Evolutionary conservation across 2,888 invertebrate genomes (phyloP).

Genomic region (Agrotis puta): DNA sequence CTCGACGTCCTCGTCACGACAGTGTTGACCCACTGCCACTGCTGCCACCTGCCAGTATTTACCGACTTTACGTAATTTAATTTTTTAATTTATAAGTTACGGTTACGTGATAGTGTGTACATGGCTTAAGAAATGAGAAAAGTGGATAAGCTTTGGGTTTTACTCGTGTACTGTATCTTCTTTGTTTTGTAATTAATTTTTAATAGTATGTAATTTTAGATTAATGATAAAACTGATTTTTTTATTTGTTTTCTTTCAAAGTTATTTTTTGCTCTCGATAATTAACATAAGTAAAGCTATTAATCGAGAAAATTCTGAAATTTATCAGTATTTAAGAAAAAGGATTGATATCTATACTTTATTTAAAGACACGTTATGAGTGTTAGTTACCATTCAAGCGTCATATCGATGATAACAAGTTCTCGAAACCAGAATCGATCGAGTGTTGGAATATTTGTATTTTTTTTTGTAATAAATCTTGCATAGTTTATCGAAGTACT

Average conservation of each 20-base stretch:
- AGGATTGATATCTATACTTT: neutral
- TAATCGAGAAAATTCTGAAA: neutral
- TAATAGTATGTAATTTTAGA: constrained; percentile 15
- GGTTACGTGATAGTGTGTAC: constrained; percentile 62
- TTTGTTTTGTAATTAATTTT: constrained; percentile 34
- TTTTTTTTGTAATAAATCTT: constrained; percentile 12
- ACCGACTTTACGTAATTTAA: constrained; percentile 72
- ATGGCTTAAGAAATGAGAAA: constrained; percentile 65
- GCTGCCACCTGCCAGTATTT: constrained; percentile 64
- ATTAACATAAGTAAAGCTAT: too few relatives aligned
- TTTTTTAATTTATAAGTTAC: constrained; percentile 55
- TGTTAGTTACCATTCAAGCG: neutral
- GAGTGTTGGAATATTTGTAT: constrained; percentile 11
- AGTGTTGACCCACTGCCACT: constrained; percentile 73
- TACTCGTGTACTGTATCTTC: constrained; percentile 64
- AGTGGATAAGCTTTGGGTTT: constrained; percentile 59
- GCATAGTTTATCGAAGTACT: neutral
- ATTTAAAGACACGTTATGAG: neutral
- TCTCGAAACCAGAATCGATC: constrained; percentile 20
- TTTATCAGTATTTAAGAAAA: neutral
- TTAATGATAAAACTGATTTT: constrained; percentile 1
- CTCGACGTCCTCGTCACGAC: constrained; percentile 78
- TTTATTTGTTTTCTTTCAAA: neutral
- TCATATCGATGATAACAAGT: constrained; percentile 23
- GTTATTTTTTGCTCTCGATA: neutral